Evolutionary conservation across 2,888 invertebrate genomes (phyloP).

Genomic region (Thysanoteuthis rhombus): DNA sequence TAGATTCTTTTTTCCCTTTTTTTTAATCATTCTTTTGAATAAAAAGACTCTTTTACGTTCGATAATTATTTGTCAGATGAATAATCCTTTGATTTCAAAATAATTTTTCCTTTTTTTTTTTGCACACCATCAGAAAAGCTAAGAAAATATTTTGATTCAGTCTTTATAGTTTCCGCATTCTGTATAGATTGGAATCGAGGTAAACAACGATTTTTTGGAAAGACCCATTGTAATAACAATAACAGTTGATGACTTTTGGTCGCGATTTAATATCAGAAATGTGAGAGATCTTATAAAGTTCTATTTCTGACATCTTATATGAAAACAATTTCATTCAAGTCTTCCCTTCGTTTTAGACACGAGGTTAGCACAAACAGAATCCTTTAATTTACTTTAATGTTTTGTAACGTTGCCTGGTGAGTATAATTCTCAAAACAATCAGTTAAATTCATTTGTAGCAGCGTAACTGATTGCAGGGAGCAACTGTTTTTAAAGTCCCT

Average conservation of each 20-base stretch:
- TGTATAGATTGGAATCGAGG: too few relatives aligned
- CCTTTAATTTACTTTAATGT: too few relatives aligned
- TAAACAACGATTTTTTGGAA: not conserved
- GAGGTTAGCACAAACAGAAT: too few relatives aligned
- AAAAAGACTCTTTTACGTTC: not conserved
- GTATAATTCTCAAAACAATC: too few relatives aligned
- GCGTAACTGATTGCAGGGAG: too few relatives aligned
- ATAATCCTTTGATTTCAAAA: not conserved
- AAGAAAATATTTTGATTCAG: not conserved
- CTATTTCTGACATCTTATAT: not conserved
- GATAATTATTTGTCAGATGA: not conserved
- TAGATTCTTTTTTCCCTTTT: not conserved
- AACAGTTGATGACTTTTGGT: not conserved
- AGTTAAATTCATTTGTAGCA: too few relatives aligned
- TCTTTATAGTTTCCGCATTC: not conserved
- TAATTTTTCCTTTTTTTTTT: not conserved
- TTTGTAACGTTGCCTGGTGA: too few relatives aligned
- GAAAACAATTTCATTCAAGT: too few relatives aligned
- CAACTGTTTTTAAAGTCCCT: too few relatives aligned
- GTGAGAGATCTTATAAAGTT: not conserved
- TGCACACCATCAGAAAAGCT: not conserved
- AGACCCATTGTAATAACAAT: not conserved
- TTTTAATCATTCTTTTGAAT: not conserved
- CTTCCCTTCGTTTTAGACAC: too few relatives aligned
- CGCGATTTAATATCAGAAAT: not conserved